Evolutionary conservation across 2,113 vertebrate species (phyloP), one percentile per base, ranked within the genome.

Genomic region (Synchiropus splendidus): DNA sequence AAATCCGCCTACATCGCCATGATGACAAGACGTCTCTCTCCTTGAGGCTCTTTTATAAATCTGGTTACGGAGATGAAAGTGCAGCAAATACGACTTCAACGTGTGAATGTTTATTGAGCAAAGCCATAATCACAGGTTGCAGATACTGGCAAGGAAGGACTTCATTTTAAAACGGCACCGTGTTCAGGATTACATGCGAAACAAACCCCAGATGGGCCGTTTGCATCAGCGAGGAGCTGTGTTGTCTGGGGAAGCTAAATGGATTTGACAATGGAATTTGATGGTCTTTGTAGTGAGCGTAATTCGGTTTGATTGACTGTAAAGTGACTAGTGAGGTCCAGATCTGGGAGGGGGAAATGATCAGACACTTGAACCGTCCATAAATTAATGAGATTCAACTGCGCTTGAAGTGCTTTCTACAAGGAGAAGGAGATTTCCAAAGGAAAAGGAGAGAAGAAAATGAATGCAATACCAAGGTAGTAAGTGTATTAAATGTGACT

Each of bases 271-370:
- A 77, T 54, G 58, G 44, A 61, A 74, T 68, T 54, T 71, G 73
- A 68, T 42, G 58, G 46, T 64, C 72, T 77, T 78, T 64, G 64
- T 67, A 63, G 78, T 58, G 66, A 72, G 58, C 43, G 52, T 83
- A 86, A 83, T 81, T 77, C 77, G 72, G 61, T 76, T 70, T 79
- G 81, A 83, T 79, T 78, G 78, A 82, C 76, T 78, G 73, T 65
- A 63, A 70, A 81, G 77, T 72, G 72, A 70, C 63, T 78, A 62
- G 67, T 57, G 66, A 59, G 72, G 63, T 80, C 79, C 65, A 61
- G 62, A 67, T 64, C 60, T 73, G 68, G 54, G 67, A 79, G 68
- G 47, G 49, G 45, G 53, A 72, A 72, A 61, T 64, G 54, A 73
- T 75, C 51, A 73, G 55, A 76, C 54, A 59, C 58, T 77, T 64